Percentiles rank a stretch among this genome's conserved stretches.
Evolutionary conservation across 2,797 vertebrate species (phyloP).

Genomic region (Gadopsis bispinosus): DNA sequence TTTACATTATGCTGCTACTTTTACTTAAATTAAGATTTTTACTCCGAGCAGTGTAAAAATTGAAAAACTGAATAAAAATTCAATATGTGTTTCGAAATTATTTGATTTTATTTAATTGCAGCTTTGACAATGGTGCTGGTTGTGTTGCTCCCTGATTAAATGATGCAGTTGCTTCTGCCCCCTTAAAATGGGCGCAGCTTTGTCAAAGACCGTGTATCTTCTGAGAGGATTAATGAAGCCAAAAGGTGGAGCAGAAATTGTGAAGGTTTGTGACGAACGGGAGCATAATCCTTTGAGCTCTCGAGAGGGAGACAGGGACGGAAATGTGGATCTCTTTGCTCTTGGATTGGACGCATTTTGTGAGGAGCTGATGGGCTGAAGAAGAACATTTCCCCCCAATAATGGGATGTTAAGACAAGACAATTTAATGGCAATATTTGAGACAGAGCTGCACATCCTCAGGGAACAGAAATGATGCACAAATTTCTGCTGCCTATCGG

Average conservation of each 20-base stretch:
- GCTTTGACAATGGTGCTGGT: neutral
- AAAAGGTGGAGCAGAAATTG: constrained; percentile 69
- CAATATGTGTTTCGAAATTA: neutral
- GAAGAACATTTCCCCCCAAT: constrained; percentile 3
- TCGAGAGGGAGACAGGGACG: constrained; percentile 24
- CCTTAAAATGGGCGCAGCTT: neutral
- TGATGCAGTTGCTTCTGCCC: constrained; percentile 8
- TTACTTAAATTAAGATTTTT: too few species aligned
- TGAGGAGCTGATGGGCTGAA: constrained; percentile 25
- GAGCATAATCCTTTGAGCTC: constrained; percentile 70
- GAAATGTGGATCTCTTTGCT: constrained; percentile 23
- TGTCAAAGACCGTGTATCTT: constrained; percentile 26
- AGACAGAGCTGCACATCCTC: constrained; percentile 36
- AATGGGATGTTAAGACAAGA: neutral
- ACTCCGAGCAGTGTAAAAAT: too few species aligned
- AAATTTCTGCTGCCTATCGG: constrained; percentile 75
- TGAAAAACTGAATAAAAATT: accelerated
- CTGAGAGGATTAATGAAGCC: constrained; percentile 62
- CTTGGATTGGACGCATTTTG: constrained; percentile 20
- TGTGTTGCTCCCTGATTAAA: neutral
- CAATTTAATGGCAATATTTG: constrained; percentile 48
- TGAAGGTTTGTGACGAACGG: constrained; percentile 55
- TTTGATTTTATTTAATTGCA: neutral
- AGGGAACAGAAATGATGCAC: constrained; percentile 90
- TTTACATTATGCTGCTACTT: too few species aligned